phyloP scores from a whole-genome alignment of 2,888 invertebrate genomes.

The Mystacides longicornis region DNA sequence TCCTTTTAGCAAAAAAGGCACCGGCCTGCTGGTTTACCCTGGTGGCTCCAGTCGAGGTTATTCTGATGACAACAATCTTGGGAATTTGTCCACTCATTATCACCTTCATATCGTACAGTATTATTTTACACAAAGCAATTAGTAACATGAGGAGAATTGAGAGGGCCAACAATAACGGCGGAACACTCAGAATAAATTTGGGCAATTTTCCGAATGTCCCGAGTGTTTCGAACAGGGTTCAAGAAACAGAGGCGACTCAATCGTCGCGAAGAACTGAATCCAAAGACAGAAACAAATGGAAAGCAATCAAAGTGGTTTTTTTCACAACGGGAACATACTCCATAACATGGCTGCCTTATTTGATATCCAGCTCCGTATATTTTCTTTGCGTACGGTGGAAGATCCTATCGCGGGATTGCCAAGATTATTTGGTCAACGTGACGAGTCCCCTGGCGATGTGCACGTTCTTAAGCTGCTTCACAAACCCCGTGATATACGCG shows the following conservation, averaged over 20 bases:
- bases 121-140: slow-evolving; percentile 1
- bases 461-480: slow-evolving; percentile 52
- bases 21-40: slow-evolving; percentile 3
- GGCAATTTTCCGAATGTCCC: background rate
- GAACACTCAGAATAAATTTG: background rate
- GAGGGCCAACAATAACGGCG: background rate
- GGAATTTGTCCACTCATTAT: background rate
- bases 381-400: background rate
- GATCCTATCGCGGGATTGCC: background rate
- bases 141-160: background rate
- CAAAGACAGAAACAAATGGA: slow-evolving; percentile 39
- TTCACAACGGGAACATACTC: slow-evolving; percentile 54
- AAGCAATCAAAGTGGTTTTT: slow-evolving; percentile 54
- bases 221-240: background rate
- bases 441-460: slow-evolving; percentile 46
- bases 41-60: background rate
- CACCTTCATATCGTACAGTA: background rate
- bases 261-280: background rate
- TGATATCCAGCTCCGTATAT: slow-evolving; percentile 30
- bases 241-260: background rate
- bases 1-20: background rate
- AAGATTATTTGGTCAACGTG: background rate
- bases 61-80: background rate
- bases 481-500: slow-evolving; percentile 60
- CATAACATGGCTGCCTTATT: slow-evolving; percentile 57